Conservation (phyloP, 1,140 invertebrate genomes). For the Belonocnema kinseyi region DNA sequence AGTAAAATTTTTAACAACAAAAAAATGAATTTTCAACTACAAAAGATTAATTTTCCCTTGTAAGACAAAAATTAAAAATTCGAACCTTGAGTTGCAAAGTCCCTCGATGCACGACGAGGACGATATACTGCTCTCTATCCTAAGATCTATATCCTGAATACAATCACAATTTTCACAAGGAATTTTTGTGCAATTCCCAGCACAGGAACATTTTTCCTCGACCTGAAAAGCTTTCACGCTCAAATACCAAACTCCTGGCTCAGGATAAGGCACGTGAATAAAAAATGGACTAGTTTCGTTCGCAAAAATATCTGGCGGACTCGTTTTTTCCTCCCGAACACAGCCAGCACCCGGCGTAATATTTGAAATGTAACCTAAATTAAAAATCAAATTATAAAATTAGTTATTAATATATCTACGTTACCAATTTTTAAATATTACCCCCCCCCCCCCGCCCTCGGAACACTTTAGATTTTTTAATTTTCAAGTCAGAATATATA, state of each 20-base stretch:
- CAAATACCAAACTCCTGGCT: slow-evolving; percentile 86
- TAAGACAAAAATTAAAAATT: too few species aligned
- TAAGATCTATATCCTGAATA: slow-evolving; percentile 54
- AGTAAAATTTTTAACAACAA: too few species aligned
- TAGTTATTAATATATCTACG: too few species aligned
- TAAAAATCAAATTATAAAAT: background rate
- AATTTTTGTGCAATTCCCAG: slow-evolving; percentile 59
- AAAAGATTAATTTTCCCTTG: too few species aligned
- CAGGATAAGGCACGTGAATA: slow-evolving; percentile 85
- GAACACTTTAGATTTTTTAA: too few species aligned
- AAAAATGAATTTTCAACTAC: too few species aligned
- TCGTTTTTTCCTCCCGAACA: slow-evolving; percentile 41
- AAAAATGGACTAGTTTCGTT: slow-evolving; percentile 75
- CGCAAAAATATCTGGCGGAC: slow-evolving; percentile 56
- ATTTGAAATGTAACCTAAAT: slow-evolving; percentile 61
- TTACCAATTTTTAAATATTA: too few species aligned
- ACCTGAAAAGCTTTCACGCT: slow-evolving; percentile 81
- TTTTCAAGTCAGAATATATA: too few species aligned
- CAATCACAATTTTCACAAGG: slow-evolving; percentile 70
- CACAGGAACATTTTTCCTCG: slow-evolving; percentile 64
- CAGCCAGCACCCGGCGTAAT: slow-evolving; percentile 59
- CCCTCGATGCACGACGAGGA: slow-evolving; percentile 83
- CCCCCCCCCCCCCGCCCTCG: too few species aligned
- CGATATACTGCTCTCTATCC: slow-evolving; percentile 79
- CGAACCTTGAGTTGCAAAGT: slow-evolving; percentile 76